Conservation (phyloP, 2,888 invertebrate species). For the Lithosia quadra region DNA sequence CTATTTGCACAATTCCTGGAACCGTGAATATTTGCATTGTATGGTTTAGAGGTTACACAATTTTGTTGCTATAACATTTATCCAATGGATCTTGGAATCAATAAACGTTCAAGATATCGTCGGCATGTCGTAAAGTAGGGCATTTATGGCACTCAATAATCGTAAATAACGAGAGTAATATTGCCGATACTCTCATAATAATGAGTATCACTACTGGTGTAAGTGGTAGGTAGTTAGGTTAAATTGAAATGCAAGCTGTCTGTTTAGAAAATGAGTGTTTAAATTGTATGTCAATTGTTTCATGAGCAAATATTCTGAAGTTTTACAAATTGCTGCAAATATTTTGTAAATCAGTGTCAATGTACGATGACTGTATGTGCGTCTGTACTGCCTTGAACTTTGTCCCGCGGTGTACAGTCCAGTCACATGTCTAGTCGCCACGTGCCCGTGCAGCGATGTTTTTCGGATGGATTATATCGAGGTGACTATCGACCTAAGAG, state of each 20-base stretch:
- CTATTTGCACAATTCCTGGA: constrained; percentile 50
- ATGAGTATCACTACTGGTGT: constrained; percentile 42
- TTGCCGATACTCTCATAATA: constrained; percentile 53
- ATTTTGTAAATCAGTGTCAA: background rate
- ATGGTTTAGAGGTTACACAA: constrained; percentile 29
- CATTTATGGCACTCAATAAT: constrained; percentile 64
- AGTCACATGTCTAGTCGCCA: no score
- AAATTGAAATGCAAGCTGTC: constrained; percentile 5
- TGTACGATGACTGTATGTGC: no score
- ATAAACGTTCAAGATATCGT: constrained; percentile 58
- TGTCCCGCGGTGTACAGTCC: no score
- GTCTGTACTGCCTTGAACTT: no score
- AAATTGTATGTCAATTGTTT: background rate
- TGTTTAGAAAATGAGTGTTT: background rate
- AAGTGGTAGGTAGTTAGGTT: background rate
- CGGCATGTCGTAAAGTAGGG: constrained; percentile 57
- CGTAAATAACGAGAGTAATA: constrained; percentile 61
- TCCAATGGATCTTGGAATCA: constrained; percentile 45
- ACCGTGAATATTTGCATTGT: constrained; percentile 25
- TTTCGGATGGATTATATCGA: no score
- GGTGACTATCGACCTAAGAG: no score
- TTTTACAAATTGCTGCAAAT: no score
- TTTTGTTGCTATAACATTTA: constrained; percentile 33
- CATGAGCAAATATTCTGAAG: no score
- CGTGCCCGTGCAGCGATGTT: no score